Evolutionary conservation across 2,113 vertebrate species (phyloP), one percentile per base, ranked within the genome.

Genomic region (Dissostichus mawsoni): DNA sequence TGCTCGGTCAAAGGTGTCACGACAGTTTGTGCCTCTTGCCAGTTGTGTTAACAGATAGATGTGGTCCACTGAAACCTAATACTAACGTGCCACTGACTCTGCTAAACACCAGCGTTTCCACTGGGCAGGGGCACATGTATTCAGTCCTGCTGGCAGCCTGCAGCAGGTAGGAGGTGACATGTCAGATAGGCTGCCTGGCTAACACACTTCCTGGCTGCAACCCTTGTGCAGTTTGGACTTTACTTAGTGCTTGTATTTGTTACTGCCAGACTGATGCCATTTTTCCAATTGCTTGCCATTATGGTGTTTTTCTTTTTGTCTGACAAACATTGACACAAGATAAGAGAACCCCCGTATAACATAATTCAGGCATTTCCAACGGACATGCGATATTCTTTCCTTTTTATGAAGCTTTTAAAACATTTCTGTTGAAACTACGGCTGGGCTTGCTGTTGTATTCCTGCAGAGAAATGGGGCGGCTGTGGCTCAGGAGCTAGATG

Each of bases 61-160:
- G 6, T 41, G 36, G 36, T 41, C 57, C 58, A 67, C 72, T 82
- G 83, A 80, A 83, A 88, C 72, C 48, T 69, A 81, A 90, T 69
- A 41, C 70, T 67, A 10, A 9, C 5, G 69, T 36, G 45, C 57
- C 52, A 14, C 20, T 47, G 72, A 82, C 63, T 78, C 56, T 56
- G 69, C 64, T 67, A 29, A 59, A 50, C 67, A 51, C 44, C 20
- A 64, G 55, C 10, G 17, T 64, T 73, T 64, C 69, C 56, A 50
- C 50, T 59, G 69, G 33, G 44, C 58, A 44, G 33, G 13, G 55
- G 51, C 58, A 52, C 18, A 65, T 69, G 69, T 62, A 44, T 50
- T 59, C 16, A 67, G 47, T 44, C 64, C 76, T 75, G 47, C 64
- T 63, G 57, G 25, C 75, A 69, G 44, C 33, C 76, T 36, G 33